These are phyloP conservation scores for Papilio polyxenes DNA, from an alignment of 1,140 invertebrate species.

Conservation along the genomic window DNA sequence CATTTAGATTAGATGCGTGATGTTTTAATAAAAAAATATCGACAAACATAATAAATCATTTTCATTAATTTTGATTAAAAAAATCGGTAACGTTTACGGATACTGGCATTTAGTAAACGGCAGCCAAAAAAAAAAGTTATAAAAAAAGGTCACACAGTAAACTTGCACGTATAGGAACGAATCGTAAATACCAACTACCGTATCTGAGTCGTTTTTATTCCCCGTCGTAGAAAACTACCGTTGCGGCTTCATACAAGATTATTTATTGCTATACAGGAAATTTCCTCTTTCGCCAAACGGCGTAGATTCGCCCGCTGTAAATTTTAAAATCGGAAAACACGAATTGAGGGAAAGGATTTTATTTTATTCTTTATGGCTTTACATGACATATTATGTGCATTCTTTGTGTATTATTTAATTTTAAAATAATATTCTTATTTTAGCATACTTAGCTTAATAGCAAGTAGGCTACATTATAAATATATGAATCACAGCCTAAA, in stretches of 20 bases:
- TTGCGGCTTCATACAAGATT: slow-evolving; percentile 32
- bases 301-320: slow-evolving; percentile 25
- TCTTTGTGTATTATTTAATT: too few species aligned
- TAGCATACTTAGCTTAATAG: too few species aligned
- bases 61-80: too few species aligned
- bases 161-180: slow-evolving; percentile 16
- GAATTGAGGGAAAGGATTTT: slow-evolving; percentile 20
- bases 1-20: too few species aligned
- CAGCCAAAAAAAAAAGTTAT: slow-evolving; percentile 1
- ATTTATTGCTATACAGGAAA: slow-evolving; percentile 37
- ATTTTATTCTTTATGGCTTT: neutral
- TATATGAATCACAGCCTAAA: too few species aligned
- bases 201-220: slow-evolving; percentile 37
- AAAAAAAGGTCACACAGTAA: slow-evolving; percentile 5
- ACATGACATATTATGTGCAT: neutral
- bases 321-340: slow-evolving; percentile 37
- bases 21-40: too few species aligned
- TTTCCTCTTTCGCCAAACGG: slow-evolving; percentile 38
- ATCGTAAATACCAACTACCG: slow-evolving; percentile 37
- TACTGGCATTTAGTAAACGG: slow-evolving; percentile 9
- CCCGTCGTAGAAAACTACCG: slow-evolving; percentile 33
- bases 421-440: too few species aligned
- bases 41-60: too few species aligned
- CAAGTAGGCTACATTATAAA: too few species aligned
- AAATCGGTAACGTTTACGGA: neutral